Conservation (phyloP, 2,797 vertebrate genomes). For the Sebastes matsubarae region DNA sequence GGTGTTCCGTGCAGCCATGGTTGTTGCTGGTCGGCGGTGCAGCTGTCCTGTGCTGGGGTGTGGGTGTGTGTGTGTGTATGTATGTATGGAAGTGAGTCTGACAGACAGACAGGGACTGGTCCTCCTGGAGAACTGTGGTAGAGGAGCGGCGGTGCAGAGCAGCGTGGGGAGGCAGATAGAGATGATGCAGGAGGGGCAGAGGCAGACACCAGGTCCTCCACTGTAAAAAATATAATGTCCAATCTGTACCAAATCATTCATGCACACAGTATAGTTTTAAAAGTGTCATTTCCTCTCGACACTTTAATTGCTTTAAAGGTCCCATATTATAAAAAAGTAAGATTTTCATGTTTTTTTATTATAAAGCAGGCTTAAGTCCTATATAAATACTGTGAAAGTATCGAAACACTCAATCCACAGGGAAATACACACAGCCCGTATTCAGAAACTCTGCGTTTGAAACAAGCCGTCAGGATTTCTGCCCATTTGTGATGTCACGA, state of each 20-base stretch:
- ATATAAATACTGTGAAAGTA: too few species aligned
- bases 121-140: slow-evolving; percentile 34
- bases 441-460: too few species aligned
- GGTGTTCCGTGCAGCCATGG: slow-evolving; percentile 66
- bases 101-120: slow-evolving; percentile 17
- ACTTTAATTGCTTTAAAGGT: not conserved
- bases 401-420: too few species aligned
- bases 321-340: too few species aligned
- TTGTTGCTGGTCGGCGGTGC: slow-evolving; percentile 30
- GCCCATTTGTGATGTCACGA: too few species aligned
- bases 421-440: too few species aligned
- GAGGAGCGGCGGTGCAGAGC: not conserved
- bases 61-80: not conserved
- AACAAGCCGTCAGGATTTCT: too few species aligned
- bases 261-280: not conserved
- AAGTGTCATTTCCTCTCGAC: not conserved
- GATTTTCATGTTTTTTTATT: too few species aligned
- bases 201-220: slow-evolving; percentile 16
- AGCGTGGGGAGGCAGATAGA: slow-evolving; percentile 36
- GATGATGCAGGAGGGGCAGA: slow-evolving; percentile 40
- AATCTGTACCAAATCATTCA: not conserved
- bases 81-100: slow-evolving; percentile 33
- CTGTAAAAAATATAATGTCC: slow-evolving; percentile 52
- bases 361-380: too few species aligned
- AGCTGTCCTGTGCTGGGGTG: slow-evolving; percentile 42